A percentile compares a stretch with the other conserved stretches of the same genome.
Conservation (phyloP, 2,113 vertebrate species). For the Pogonocichla stellata region DNA sequence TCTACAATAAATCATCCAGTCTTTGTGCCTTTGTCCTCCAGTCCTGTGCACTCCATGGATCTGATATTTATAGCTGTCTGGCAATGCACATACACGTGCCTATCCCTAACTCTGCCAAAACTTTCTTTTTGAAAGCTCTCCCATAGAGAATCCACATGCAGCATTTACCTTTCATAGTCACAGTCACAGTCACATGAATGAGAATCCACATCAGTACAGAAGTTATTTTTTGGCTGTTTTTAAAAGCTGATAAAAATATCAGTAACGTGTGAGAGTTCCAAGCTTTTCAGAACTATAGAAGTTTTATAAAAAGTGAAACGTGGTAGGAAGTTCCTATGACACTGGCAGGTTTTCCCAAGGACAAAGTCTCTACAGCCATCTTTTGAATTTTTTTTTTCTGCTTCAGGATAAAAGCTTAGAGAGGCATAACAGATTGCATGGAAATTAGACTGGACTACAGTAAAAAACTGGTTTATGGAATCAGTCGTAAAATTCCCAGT, state of each 20-base stretch:
- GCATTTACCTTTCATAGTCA: slow-evolving; percentile 23
- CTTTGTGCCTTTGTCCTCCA: slow-evolving; percentile 9
- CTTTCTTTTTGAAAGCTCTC: neutral
- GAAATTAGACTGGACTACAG: neutral
- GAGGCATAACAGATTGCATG: neutral
- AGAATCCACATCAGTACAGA: neutral
- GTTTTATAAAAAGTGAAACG: neutral
- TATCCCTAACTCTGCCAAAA: neutral
- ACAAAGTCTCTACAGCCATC: neutral
- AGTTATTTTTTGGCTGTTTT: neutral
- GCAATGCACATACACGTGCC: neutral
- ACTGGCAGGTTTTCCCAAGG: neutral
- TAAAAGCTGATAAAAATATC: neutral
- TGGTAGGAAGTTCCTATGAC: neutral
- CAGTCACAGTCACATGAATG: neutral
- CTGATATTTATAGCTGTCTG: slow-evolving; percentile 22
- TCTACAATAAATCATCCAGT: slow-evolving; percentile 5
- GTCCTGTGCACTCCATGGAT: neutral
- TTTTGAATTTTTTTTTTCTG: neutral
- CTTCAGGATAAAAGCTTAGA: neutral
- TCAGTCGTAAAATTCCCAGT: neutral
- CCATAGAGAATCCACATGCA: neutral
- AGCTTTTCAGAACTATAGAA: neutral
- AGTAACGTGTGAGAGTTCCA: neutral
- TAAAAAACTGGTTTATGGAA: neutral